A percentile compares a stretch with the other conserved stretches of the same genome.
Conservation (phyloP, 2,113 vertebrate genomes). For the Hypomesus transpacificus region DNA sequence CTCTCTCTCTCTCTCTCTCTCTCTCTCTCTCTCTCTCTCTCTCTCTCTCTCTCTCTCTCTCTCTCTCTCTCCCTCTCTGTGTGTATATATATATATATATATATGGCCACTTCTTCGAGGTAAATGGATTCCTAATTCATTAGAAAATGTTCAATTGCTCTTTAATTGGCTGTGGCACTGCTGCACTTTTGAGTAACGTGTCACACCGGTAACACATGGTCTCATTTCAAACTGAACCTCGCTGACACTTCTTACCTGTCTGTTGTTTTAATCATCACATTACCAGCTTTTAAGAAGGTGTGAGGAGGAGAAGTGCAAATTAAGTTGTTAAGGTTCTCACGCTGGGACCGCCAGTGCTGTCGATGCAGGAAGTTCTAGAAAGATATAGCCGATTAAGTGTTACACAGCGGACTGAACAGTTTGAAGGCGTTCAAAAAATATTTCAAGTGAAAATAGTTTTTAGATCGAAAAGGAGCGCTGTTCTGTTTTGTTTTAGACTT, state of each 20-base stretch:
- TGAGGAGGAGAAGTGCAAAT: slow-evolving; percentile 81
- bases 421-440: neutral
- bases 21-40: too few species aligned
- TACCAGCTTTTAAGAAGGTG: slow-evolving; percentile 86
- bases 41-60: too few species aligned
- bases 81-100: too few species aligned
- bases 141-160: slow-evolving; percentile 25
- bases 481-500: too few species aligned
- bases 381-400: neutral
- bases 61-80: too few species aligned
- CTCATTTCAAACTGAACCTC: slow-evolving; percentile 71
- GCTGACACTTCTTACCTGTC: slow-evolving; percentile 87
- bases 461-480: too few species aligned
- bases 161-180: slow-evolving; percentile 17
- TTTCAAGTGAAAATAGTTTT: too few species aligned
- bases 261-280: slow-evolving; percentile 98
- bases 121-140: neutral
- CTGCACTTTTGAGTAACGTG: slow-evolving; percentile 35
- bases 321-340: slow-evolving; percentile 71
- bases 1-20: too few species aligned
- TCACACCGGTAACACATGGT: slow-evolving; percentile 55
- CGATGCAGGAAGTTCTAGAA: slow-evolving; percentile 51
- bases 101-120: neutral
- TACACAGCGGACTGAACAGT: neutral
- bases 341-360: slow-evolving; percentile 71